These are phyloP conservation scores for Horisme vitalbata DNA, from an alignment of 2,888 invertebrate species.

Conservation along the genomic window DNA sequence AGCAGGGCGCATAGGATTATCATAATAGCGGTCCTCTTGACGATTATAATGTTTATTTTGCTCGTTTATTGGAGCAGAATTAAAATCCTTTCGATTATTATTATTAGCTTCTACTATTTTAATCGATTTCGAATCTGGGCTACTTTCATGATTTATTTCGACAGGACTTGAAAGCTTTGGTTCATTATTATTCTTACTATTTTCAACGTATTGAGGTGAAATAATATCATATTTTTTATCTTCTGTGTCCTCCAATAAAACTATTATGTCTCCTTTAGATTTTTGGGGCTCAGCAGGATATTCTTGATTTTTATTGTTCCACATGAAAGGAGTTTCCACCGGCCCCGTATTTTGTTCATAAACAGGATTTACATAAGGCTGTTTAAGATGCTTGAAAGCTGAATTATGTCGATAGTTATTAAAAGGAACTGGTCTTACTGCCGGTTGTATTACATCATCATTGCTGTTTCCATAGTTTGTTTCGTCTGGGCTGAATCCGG, in stretches of 20 bases:
- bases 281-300: background rate
- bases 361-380: background rate
- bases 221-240: background rate
- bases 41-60: background rate
- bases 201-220: background rate
- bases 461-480: background rate
- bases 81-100: background rate
- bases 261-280: background rate
- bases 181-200: background rate
- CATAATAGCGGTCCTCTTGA: background rate
- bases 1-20: background rate
- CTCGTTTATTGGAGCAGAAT: background rate
- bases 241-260: background rate
- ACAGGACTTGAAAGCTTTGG: background rate
- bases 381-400: background rate
- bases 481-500: background rate
- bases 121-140: background rate
- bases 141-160: background rate
- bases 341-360: background rate
- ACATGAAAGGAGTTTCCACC: background rate
- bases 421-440: background rate
- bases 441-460: background rate
- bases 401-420: background rate
- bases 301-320: slow-evolving; percentile 1
- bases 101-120: background rate